Evolutionary conservation across 2,888 invertebrate species (phyloP).

Genomic region (Allygus modestus): DNA sequence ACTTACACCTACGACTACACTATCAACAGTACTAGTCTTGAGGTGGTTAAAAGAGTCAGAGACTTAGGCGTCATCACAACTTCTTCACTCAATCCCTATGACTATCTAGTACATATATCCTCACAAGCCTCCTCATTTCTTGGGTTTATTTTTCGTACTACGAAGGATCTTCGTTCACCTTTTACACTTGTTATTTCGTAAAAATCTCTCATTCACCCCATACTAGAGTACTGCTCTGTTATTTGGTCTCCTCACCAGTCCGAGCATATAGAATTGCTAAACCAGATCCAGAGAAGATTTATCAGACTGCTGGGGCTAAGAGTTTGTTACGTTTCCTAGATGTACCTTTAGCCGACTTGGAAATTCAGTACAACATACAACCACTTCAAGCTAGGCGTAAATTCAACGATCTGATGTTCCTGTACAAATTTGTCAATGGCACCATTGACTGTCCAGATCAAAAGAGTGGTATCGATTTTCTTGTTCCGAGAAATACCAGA

Average conservation of each 20-base stretch:
- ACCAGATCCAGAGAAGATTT: no score
- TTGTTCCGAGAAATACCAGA: no score
- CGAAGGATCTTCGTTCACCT: neutral
- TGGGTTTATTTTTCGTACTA: neutral
- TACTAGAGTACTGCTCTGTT: no score
- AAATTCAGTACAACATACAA: no score
- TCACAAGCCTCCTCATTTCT: neutral
- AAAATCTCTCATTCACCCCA: neutral
- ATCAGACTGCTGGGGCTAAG: neutral
- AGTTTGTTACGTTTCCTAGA: neutral
- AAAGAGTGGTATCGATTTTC: no score
- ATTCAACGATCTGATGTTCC: no score
- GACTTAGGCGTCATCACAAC: neutral
- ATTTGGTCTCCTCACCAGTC: no score
- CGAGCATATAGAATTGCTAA: no score
- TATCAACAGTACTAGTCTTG: neutral
- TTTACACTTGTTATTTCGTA: neutral
- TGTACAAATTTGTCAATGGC: no score
- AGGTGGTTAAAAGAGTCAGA: neutral
- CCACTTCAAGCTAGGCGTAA: no score
- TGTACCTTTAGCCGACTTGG: no score
- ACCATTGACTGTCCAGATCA: no score
- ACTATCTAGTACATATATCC: neutral
- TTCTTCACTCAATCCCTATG: neutral
- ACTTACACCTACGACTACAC: neutral